Evolutionary conservation across 1,140 invertebrate species (phyloP), one percentile per base, ranked within the genome.

Genomic region (Hylaeus anthracinus): DNA sequence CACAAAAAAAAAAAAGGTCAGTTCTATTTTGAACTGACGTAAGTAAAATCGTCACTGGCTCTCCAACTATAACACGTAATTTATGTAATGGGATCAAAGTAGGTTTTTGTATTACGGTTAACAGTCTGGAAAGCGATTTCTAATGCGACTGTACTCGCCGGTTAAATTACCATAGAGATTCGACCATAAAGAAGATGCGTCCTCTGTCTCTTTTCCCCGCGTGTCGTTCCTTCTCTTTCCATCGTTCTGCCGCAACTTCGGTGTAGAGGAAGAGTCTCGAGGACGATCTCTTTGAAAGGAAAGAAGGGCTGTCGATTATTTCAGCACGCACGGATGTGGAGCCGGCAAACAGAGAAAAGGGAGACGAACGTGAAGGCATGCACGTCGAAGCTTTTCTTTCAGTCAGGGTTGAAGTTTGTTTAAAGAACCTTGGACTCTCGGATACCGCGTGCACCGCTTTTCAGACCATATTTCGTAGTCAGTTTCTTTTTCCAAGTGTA

Each of bases 391-490:
- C 60, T 65, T 79, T 73, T 65, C 61, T 65, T 73, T 58, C 71
- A 6, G 8, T 58, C 71, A 64, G 77, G 71, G 61, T 79, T 79
- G 70, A 79, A 79, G 77, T 79, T 73, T 79, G 77, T 79, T 79
- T 79, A 71, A 79, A 66, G 77, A 79, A 79, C 71, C 77, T 79
- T 79, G 77, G 71, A 73, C 58, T 73, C 63, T 43, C 55, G 58
- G 45, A 43, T 63, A 14, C 15, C 55, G 26, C 53, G 53, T 8
- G 37, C 8, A 9, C n/a, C 1, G 43, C 77, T 64, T 79, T 79
- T 65, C 61, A 72, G 15, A 1, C 51, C 1, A 45, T 26, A 10
- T 26, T 6, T 8, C 39, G 10, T 14, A 8, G 14, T 9, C 51
- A 12, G 41, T 53, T 67, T 6, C 45, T 3, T 41, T 61, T 61